Percentiles rank a stretch among this genome's conserved stretches.
Conservation (phyloP, 2,797 vertebrate genomes). For the Mormyrus proboscirostris region DNA sequence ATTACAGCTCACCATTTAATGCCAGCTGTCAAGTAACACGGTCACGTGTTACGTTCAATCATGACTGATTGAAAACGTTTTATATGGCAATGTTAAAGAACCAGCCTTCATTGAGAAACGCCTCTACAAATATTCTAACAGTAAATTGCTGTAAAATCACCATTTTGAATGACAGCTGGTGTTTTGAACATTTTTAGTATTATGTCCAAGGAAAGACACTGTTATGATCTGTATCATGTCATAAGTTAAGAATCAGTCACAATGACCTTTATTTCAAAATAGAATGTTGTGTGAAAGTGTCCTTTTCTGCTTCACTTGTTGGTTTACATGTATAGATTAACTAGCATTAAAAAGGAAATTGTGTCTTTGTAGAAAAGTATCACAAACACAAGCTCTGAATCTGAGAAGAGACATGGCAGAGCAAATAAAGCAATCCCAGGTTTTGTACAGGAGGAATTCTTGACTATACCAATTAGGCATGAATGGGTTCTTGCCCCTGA, state of each 20-base stretch:
- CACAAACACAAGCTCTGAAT: background rate
- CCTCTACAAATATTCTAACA: background rate
- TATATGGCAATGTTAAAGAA: background rate
- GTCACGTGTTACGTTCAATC: background rate
- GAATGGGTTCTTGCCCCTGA: conserved; percentile 34
- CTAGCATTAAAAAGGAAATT: background rate
- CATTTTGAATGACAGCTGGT: background rate
- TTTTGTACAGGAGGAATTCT: conserved; percentile 40
- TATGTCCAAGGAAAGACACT: background rate
- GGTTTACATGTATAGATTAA: background rate
- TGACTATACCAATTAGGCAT: conserved; percentile 44
- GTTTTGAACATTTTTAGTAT: background rate
- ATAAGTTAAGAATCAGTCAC: background rate
- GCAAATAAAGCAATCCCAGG: conserved; percentile 34
- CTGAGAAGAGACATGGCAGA: conserved; percentile 23
- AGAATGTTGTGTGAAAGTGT: background rate
- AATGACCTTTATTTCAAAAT: background rate
- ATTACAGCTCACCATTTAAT: background rate
- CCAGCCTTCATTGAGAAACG: background rate
- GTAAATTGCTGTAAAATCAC: background rate
- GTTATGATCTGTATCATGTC: background rate
- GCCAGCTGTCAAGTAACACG: background rate
- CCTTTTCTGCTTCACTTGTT: background rate
- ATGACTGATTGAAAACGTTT: background rate
- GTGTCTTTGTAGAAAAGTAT: background rate